phyloP scores from a whole-genome alignment of 2,888 invertebrate genomes.

The Dolomedes plantarius region DNA sequence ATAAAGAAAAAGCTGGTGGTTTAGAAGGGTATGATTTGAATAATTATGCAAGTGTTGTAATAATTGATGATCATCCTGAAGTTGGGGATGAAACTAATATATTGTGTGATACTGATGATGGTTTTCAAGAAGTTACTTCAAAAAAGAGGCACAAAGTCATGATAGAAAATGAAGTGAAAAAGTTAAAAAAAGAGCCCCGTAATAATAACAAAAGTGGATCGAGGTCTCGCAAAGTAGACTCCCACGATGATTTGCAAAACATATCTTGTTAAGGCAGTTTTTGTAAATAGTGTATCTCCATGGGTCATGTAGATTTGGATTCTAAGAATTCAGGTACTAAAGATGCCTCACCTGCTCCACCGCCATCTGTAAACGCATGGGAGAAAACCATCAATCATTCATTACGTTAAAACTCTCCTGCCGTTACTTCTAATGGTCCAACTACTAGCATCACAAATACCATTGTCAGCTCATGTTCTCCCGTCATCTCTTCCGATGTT shows the following conservation, averaged over 20 bases:
- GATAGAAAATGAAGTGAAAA: slow-evolving; percentile 76
- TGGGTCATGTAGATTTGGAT: slow-evolving; percentile 51
- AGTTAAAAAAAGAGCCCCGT: slow-evolving; percentile 76
- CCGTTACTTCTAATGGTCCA: slow-evolving; percentile 35
- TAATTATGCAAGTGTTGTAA: slow-evolving; percentile 80
- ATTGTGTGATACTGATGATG: slow-evolving; percentile 78
- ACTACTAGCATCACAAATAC: slow-evolving; percentile 31
- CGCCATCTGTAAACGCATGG: slow-evolving; percentile 87
- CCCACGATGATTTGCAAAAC: slow-evolving; percentile 87
- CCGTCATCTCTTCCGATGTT: slow-evolving; percentile 45
- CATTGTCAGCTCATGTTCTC: slow-evolving; percentile 43
- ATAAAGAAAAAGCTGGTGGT: slow-evolving; percentile 78
- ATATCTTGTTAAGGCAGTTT: slow-evolving; percentile 77
- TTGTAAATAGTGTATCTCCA: slow-evolving; percentile 59
- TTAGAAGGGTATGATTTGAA: slow-evolving; percentile 80
- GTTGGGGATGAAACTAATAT: slow-evolving; percentile 78
- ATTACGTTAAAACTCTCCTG: slow-evolving; percentile 80
- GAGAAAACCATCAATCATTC: slow-evolving; percentile 87
- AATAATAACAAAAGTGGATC: slow-evolving; percentile 73
- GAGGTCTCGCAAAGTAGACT: slow-evolving; percentile 81
- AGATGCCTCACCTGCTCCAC: slow-evolving; percentile 77
- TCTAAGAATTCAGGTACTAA: background rate
- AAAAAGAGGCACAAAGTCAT: slow-evolving; percentile 81
- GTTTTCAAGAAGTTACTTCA: slow-evolving; percentile 90
- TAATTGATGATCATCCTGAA: slow-evolving; percentile 79